Conservation (phyloP, 23 tunicate genomes). For the Styela plicata region DNA sequence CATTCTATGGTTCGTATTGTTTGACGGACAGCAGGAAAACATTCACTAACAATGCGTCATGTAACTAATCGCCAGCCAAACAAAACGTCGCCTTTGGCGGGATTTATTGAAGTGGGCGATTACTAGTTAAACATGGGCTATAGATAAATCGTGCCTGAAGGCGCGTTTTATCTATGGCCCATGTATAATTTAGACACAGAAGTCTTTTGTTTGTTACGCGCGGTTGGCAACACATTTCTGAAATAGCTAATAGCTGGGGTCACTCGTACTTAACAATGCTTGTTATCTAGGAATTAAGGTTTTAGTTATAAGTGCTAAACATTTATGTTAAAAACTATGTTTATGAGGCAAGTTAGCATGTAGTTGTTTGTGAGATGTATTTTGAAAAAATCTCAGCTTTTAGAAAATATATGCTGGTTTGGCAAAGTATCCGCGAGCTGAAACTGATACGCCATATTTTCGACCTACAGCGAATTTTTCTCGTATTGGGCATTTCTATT, state of each 20-base stretch:
- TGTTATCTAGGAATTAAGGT: background rate
- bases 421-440: too few relatives aligned
- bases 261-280: background rate
- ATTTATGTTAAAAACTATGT: too few relatives aligned
- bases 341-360: too few relatives aligned
- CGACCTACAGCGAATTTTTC: too few relatives aligned
- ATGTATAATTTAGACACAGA: background rate
- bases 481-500: too few relatives aligned
- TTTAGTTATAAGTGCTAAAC: background rate
- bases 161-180: background rate
- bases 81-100: background rate
- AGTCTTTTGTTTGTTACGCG: background rate
- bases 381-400: too few relatives aligned
- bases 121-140: background rate
- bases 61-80: background rate
- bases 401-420: too few relatives aligned
- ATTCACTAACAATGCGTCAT: background rate
- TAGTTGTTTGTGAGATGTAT: too few relatives aligned
- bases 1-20: background rate
- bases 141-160: background rate
- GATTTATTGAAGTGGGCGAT: too few relatives aligned
- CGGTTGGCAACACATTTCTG: background rate
- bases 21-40: background rate
- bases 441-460: too few relatives aligned
- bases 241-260: background rate